Evolutionary conservation across 2,888 invertebrate genomes (phyloP).

Genomic region (Xylota segnis): DNA sequence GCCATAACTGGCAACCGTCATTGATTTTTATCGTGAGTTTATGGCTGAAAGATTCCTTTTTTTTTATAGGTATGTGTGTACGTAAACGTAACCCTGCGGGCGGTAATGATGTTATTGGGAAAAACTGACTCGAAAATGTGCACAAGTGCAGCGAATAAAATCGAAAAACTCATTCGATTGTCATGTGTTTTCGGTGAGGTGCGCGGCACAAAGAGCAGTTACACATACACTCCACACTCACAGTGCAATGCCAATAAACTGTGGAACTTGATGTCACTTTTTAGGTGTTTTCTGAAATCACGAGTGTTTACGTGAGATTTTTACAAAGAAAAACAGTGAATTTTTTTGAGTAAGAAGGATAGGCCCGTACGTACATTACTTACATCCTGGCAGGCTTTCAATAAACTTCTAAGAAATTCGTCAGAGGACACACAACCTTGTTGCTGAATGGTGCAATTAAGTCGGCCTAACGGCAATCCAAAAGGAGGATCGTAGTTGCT

Average conservation of each 20-base stretch:
- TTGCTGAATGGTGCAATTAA: too few relatives aligned
- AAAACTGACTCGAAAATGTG: constrained; percentile 43
- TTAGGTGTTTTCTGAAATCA: constrained; percentile 17
- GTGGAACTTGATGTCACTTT: constrained; percentile 29
- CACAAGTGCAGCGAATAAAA: constrained; percentile 54
- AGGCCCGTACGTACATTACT: too few relatives aligned
- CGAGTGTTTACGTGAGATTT: constrained; percentile 4
- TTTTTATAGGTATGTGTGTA: constrained; percentile 29
- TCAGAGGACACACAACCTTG: too few relatives aligned
- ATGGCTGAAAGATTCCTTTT: constrained; percentile 45
- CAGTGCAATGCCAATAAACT: constrained; percentile 27
- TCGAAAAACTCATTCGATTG: constrained; percentile 54
- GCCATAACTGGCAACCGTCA: constrained; percentile 62
- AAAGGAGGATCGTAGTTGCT: too few relatives aligned
- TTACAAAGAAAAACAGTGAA: background rate
- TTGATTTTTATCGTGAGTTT: constrained; percentile 65
- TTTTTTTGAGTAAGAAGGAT: too few relatives aligned
- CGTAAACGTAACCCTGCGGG: constrained; percentile 30
- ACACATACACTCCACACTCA: background rate
- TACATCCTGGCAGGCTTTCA: too few relatives aligned
- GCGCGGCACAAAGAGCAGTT: background rate
- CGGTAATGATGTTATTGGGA: constrained; percentile 51
- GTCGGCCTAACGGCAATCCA: too few relatives aligned
- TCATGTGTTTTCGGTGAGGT: constrained; percentile 31
- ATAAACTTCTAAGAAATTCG: too few relatives aligned